Evolutionary conservation across 2,797 vertebrate genomes (phyloP), one percentile per base, ranked within the genome.

Genomic region (Fistularia commersonii): DNA sequence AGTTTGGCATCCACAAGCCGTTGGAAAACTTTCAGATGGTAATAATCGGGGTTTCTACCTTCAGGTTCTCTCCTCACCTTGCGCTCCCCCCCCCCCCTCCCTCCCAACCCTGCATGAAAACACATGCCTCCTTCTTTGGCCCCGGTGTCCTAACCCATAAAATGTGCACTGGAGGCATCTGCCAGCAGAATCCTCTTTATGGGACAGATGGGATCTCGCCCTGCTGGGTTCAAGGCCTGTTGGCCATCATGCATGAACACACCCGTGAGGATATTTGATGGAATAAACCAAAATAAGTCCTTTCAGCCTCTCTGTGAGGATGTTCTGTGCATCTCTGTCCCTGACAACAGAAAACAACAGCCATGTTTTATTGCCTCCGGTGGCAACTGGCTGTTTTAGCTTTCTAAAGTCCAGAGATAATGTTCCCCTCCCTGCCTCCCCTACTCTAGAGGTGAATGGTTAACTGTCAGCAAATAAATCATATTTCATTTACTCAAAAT

Each of bases 181-280:
- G 76, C 77, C 60, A 75, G 74, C 60, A 70, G 67, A 35, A 58
- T 57, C 50, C 59, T 65, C 69, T 84, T 82, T 77, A 80, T 73
- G 74, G 68, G 63, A 61, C 74, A 77, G 72, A 65, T 67, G 78
- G 75, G 76, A 79, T 66, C 66, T 47, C 15, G 66, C 62, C 65
- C 76, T 80, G 57, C 61, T 58, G 66, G 66, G 56, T 35, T 51
- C 43, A 5, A 7, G 33, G 45, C 51, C 69, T 53, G 54, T 71
- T 71, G 70, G 67, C 55, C 68, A 75, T 72, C 68, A 54, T 4
- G 23, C 23, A 23, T 42, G 51, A 73, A 64, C 67, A 43, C 41
- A 72, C 62, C 34, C 40, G 48, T 32, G 71, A 61, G 40, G 54
- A 72, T 53, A 61, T 72, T 61, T 64, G 54, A 63, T 73, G 55